Evolutionary conservation across 2,797 vertebrate genomes (phyloP).

Genomic region (Falco peregrinus): DNA sequence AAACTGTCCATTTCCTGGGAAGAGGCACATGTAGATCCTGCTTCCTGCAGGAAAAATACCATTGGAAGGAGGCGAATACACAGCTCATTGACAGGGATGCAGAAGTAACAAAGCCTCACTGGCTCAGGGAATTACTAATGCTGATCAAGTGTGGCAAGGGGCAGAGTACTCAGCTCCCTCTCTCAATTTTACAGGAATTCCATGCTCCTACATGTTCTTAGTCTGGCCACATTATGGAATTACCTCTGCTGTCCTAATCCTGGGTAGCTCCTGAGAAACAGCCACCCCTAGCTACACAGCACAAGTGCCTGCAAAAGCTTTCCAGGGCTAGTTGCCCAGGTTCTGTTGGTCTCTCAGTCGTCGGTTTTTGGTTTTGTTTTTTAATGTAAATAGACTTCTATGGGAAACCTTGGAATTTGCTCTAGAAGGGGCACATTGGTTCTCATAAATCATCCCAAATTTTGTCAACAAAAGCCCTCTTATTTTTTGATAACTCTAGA

Average conservation of each 20-base stretch:
- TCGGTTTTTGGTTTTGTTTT: neutral
- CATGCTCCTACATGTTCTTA: neutral
- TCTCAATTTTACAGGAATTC: neutral
- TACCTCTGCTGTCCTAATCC: neutral
- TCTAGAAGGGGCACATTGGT: neutral
- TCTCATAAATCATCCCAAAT: neutral
- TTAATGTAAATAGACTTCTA: neutral
- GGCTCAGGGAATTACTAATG: neutral
- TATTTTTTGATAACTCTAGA: neutral
- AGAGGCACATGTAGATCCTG: neutral
- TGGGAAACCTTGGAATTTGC: neutral
- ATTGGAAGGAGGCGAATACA: neutral
- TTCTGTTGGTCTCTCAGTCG: neutral
- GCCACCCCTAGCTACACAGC: neutral
- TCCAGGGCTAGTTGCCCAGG: too few relatives aligned
- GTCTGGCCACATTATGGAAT: neutral
- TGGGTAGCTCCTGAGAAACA: neutral
- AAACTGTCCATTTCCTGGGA: neutral
- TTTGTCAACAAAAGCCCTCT: neutral
- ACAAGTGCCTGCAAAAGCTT: neutral
- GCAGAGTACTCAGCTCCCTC: neutral
- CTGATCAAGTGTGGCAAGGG: neutral
- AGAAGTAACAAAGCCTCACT: neutral
- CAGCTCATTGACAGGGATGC: neutral
- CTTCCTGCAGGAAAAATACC: neutral